Percentiles rank a stretch among this genome's conserved stretches.
Conservation (phyloP, 2,797 vertebrate species). For the Passerculus sandwichensis region DNA sequence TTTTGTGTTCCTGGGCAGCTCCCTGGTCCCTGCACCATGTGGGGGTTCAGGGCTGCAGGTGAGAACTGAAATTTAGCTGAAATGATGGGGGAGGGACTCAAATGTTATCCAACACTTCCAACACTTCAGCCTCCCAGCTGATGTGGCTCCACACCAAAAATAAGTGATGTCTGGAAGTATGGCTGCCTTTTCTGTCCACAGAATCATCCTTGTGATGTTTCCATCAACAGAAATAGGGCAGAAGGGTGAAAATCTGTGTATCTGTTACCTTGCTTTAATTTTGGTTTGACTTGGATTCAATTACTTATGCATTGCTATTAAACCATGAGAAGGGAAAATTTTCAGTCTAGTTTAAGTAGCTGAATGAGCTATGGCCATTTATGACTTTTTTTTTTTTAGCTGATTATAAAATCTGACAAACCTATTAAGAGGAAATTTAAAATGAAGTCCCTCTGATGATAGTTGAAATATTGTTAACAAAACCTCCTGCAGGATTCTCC, state of each 20-base stretch:
- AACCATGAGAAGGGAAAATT: background rate
- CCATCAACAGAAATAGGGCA: background rate
- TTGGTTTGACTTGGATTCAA: background rate
- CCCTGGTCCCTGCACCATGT: fast-evolving
- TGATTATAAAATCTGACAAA: conserved; percentile 7
- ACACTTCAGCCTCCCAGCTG: background rate
- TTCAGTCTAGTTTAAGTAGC: background rate
- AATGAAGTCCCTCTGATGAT: background rate
- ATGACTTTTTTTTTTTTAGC: background rate
- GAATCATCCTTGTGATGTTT: background rate
- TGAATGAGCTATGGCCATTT: background rate
- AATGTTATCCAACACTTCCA: background rate
- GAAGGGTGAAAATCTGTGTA: background rate
- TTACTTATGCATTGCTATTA: background rate
- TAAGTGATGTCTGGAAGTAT: background rate
- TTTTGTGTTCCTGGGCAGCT: background rate
- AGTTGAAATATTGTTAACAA: background rate
- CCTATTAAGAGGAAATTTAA: background rate
- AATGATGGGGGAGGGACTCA: background rate
- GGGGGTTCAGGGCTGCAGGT: background rate
- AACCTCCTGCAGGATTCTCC: background rate
- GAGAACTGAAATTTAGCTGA: background rate
- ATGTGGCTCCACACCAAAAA: background rate
- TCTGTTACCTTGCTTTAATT: background rate
- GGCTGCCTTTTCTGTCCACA: background rate